Conservation (phyloP, 1,140 invertebrate genomes). For the Planococcus citri region DNA sequence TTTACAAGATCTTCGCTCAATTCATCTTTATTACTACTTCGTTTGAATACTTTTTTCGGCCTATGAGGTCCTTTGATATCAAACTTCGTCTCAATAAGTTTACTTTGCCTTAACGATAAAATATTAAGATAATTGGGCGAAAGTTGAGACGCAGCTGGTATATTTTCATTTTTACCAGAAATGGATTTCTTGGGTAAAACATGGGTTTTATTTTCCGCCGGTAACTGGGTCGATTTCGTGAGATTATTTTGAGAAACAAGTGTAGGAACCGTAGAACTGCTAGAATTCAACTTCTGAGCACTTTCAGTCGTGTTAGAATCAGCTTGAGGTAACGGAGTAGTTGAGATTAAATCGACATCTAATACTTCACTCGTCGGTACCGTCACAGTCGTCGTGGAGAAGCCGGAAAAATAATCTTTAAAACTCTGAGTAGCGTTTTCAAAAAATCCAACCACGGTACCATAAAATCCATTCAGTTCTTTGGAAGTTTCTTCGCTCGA, state of each 20-base stretch:
- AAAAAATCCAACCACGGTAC: constrained; percentile 8
- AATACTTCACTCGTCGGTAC: too few relatives aligned
- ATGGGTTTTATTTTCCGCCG: background rate
- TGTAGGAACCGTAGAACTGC: background rate
- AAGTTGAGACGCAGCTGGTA: background rate
- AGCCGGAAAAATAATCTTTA: background rate
- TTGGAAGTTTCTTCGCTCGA: background rate
- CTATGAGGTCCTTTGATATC: background rate
- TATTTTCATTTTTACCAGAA: background rate
- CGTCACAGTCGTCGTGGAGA: background rate
- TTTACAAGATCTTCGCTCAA: too few relatives aligned
- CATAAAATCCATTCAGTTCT: background rate
- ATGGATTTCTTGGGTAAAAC: constrained; percentile 20
- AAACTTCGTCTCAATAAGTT: background rate
- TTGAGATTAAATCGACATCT: too few relatives aligned
- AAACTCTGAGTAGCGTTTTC: constrained; percentile 4
- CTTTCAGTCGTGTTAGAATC: background rate
- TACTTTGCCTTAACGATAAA: constrained; percentile 1
- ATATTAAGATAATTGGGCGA: background rate
- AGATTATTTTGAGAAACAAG: background rate
- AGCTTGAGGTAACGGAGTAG: too few relatives aligned
- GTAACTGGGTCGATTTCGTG: background rate
- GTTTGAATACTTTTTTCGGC: too few relatives aligned
- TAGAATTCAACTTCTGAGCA: background rate
- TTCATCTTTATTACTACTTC: too few relatives aligned